These are phyloP conservation scores for Alentia gelatinosa DNA, from an alignment of 2,888 invertebrate species.

Conservation along the genomic window DNA sequence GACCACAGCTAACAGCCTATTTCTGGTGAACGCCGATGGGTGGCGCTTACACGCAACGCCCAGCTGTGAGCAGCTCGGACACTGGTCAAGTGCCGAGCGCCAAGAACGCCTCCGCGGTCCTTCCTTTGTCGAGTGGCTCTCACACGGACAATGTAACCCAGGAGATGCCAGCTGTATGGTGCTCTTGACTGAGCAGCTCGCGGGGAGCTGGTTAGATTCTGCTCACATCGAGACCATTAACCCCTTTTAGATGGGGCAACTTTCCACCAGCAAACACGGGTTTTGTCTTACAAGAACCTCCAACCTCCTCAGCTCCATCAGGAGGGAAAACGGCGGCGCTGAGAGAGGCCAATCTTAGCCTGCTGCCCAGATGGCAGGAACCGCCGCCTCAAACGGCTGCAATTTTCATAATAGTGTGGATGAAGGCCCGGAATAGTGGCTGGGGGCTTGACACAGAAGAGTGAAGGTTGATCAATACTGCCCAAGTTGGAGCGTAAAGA, in stretches of 20 bases:
- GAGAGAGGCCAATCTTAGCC: neutral
- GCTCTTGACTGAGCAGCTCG: neutral
- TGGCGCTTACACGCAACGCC: too few relatives aligned
- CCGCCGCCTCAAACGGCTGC: neutral
- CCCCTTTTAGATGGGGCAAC: neutral
- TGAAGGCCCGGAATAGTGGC: neutral
- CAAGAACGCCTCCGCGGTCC: neutral
- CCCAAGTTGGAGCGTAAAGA: neutral
- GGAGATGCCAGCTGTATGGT: neutral
- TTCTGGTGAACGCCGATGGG: too few relatives aligned
- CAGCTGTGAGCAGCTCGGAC: neutral
- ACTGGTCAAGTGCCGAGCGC: neutral
- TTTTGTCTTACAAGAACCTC: neutral
- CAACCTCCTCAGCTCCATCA: neutral
- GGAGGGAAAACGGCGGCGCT: neutral
- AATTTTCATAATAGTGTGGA: neutral
- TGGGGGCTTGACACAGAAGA: neutral
- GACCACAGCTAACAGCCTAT: too few relatives aligned
- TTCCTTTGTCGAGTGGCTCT: neutral
- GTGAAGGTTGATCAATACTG: constrained; percentile 16
- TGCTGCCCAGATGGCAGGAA: neutral
- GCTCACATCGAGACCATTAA: constrained; percentile 10
- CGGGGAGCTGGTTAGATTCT: neutral
- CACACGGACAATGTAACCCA: neutral
- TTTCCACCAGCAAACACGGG: neutral